Percentiles rank a stretch among this genome's conserved stretches.
These are phyloP conservation scores for Procavia capensis DNA, from an alignment of 2,113 vertebrate species.

Conservation along the genomic window DNA sequence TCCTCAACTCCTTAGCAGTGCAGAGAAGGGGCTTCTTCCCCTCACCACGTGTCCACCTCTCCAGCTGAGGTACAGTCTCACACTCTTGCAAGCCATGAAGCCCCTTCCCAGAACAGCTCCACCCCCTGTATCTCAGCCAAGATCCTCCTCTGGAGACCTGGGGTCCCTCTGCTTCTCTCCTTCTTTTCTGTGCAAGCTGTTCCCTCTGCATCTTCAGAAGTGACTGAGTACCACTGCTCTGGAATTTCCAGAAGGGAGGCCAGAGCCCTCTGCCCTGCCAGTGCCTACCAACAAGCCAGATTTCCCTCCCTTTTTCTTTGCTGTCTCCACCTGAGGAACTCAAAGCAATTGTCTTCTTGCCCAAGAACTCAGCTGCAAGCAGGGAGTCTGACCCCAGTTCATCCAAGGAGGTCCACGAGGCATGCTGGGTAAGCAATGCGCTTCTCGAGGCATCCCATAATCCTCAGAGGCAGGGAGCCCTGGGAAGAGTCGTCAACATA, in stretches of 20 bases:
- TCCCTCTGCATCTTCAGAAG: neutral
- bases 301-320: neutral
- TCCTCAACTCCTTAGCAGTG: neutral
- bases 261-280: neutral
- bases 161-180: neutral
- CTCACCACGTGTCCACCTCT: neutral
- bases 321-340: neutral
- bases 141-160: neutral
- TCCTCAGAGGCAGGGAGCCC: neutral
- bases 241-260: neutral
- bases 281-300: neutral
- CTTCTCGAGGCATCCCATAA: neutral
- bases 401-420: neutral
- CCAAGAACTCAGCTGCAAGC: neutral
- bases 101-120: no score
- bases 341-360: neutral
- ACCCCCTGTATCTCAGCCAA: neutral
- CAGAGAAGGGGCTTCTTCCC: rapidly evolving
- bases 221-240: neutral
- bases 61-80: rapidly evolving
- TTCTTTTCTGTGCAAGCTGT: neutral
- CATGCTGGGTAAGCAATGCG: neutral
- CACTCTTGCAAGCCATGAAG: rapidly evolving
- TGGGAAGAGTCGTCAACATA: neutral
- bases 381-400: no score